phyloP scores from a whole-genome alignment of 2,113 vertebrate genomes.

The Hyperoodon ampullatus region DNA sequence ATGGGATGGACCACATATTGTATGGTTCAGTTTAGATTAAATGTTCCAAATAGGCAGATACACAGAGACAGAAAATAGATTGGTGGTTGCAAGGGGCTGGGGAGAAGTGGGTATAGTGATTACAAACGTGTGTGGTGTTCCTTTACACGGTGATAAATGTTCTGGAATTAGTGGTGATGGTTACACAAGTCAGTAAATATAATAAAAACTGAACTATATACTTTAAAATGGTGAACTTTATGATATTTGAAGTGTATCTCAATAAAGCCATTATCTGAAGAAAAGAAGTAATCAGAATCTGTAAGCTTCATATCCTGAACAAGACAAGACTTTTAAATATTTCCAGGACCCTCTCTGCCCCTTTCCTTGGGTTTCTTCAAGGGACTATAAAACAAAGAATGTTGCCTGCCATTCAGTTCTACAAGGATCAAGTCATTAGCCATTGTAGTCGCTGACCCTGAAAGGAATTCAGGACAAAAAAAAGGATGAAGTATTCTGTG shows the following conservation, averaged over 20 bases:
- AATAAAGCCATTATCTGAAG: background rate
- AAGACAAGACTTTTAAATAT: background rate
- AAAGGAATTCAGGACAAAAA: background rate
- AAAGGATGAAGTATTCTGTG: background rate
- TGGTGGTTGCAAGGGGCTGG: background rate
- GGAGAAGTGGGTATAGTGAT: background rate
- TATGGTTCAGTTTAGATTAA: background rate
- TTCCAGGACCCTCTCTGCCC: background rate
- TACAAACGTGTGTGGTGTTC: background rate
- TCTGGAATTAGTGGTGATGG: background rate
- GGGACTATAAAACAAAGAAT: background rate
- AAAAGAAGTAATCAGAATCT: background rate
- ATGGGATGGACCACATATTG: background rate
- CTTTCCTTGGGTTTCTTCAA: background rate
- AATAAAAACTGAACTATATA: background rate
- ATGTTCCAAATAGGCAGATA: background rate
- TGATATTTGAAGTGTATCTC: background rate
- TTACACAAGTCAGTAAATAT: background rate
- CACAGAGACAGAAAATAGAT: background rate
- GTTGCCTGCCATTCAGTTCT: background rate
- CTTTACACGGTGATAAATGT: background rate
- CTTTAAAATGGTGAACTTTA: background rate
- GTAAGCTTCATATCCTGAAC: background rate
- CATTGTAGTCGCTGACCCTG: background rate
- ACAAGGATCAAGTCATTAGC: background rate